A percentile compares a stretch with the other conserved stretches of the same genome.
Conservation (phyloP, 2,797 vertebrate species). For the Halcyon smyrnensis region DNA sequence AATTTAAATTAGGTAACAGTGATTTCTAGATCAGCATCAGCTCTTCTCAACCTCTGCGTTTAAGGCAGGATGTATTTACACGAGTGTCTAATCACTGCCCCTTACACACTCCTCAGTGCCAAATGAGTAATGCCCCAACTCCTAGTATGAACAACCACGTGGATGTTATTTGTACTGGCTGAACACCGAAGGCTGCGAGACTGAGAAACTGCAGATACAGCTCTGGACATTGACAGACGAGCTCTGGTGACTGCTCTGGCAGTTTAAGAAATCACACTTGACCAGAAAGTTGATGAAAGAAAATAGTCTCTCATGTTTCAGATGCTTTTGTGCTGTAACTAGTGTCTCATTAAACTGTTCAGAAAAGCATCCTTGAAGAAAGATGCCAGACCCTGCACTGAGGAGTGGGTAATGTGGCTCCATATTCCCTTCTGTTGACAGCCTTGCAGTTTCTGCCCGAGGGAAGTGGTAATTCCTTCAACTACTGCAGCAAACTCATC, state of each 20-base stretch:
- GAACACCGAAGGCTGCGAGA: background rate
- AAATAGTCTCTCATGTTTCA: background rate
- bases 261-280: background rate
- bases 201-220: background rate
- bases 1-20: background rate
- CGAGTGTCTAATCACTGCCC: background rate
- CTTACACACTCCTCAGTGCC: background rate
- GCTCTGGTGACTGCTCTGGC: background rate
- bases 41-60: background rate
- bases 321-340: background rate
- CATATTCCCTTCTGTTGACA: background rate
- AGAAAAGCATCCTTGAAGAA: background rate
- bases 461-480: background rate
- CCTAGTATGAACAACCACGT: fast-evolving
- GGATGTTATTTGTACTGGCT: background rate
- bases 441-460: background rate
- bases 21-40: background rate
- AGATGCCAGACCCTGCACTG: background rate
- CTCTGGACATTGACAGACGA: background rate
- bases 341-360: background rate
- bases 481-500: background rate
- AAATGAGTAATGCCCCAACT: background rate
- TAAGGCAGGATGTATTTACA: background rate
- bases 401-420: background rate
- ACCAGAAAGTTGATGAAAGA: background rate